A percentile compares a stretch with the other conserved stretches of the same genome.
phyloP scores from a whole-genome alignment of 2,797 vertebrate genomes.

The Halcyon leucocephala region DNA sequence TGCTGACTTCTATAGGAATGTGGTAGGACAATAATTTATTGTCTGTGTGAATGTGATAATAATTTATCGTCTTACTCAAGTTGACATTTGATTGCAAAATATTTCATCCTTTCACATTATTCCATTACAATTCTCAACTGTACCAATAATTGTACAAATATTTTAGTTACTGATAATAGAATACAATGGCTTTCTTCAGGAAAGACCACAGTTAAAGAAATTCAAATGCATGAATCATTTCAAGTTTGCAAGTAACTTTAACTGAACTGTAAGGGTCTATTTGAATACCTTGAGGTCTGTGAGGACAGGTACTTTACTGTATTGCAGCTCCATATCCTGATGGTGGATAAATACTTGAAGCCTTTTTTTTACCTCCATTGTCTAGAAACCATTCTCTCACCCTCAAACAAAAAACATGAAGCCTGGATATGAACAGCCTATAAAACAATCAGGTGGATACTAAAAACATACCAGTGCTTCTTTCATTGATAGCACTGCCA shows the following conservation, averaged over 20 bases:
- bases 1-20: background rate
- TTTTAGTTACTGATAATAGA: background rate
- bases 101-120: background rate
- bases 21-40: background rate
- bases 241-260: background rate
- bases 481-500: background rate
- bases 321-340: background rate
- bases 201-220: background rate
- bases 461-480: background rate
- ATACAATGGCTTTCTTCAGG: background rate
- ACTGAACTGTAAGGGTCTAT: background rate
- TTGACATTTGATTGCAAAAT: background rate
- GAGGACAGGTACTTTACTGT: background rate
- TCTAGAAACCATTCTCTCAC: background rate
- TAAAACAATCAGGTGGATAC: background rate
- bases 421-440: background rate
- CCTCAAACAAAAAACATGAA: background rate
- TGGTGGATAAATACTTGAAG: background rate
- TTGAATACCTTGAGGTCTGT: background rate
- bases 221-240: background rate
- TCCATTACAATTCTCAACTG: background rate
- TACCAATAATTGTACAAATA: background rate
- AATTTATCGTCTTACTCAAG: background rate
- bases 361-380: background rate
- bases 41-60: background rate